Evolutionary conservation across 1,140 invertebrate species (phyloP).

Genomic region (Brachystomella parvula): DNA sequence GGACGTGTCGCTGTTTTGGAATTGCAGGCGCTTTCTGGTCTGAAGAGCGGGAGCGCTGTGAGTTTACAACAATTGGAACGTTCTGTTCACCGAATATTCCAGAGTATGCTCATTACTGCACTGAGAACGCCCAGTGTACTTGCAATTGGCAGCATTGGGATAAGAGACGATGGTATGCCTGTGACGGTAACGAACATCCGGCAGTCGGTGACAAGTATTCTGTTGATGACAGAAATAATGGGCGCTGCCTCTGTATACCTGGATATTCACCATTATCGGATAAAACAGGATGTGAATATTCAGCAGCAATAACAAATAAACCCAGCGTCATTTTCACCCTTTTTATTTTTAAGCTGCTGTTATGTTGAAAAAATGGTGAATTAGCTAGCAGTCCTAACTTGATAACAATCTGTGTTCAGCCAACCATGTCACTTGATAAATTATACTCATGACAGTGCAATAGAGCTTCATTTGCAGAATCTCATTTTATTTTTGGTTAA

Average conservation of each 20-base stretch:
- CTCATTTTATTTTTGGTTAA: no score
- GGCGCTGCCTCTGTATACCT: not conserved
- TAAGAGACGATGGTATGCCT: not conserved
- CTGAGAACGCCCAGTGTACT: not conserved
- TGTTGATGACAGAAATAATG: not conserved
- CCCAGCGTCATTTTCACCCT: not conserved
- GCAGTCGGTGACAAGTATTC: not conserved
- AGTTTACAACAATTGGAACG: not conserved
- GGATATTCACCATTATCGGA: not conserved
- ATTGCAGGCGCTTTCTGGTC: not conserved
- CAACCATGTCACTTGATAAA: no score
- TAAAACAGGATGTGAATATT: not conserved
- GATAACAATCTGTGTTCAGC: no score
- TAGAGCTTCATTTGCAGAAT: no score
- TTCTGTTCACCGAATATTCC: not conserved
- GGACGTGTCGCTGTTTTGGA: not conserved
- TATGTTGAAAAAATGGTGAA: no score
- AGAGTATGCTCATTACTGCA: not conserved
- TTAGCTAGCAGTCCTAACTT: no score
- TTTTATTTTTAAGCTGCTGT: no score
- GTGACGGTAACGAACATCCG: not conserved
- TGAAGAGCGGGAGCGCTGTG: not conserved
- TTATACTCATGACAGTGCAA: no score
- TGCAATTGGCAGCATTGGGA: constrained; percentile 6
- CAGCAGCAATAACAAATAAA: not conserved